Percentiles rank a stretch among this genome's conserved stretches.
These are phyloP conservation scores for Paradoxurus hermaphroditus DNA, from an alignment of 2,113 vertebrate genomes.

Conservation along the genomic window DNA sequence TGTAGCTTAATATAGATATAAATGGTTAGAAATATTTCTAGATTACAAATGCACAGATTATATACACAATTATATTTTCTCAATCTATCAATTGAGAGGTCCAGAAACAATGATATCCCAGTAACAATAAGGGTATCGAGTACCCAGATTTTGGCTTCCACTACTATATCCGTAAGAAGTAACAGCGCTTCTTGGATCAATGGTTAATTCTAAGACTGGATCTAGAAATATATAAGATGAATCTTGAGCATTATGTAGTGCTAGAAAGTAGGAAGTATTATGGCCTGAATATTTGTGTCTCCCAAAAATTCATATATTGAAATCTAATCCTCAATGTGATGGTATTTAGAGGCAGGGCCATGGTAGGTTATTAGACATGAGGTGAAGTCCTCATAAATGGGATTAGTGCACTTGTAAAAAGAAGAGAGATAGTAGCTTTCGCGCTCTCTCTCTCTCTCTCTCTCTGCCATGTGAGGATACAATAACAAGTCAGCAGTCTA, in stretches of 20 bases:
- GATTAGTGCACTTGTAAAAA: not conserved
- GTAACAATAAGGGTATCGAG: not conserved
- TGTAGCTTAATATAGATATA: not conserved
- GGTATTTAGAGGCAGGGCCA: not conserved
- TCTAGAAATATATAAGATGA: not conserved
- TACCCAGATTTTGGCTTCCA: not conserved
- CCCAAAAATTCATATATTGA: not conserved
- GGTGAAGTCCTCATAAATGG: not conserved
- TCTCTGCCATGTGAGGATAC: not conserved
- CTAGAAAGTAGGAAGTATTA: not conserved
- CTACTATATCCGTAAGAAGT: not conserved
- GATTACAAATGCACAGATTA: not conserved
- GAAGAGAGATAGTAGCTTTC: not conserved
- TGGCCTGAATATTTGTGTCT: not conserved
- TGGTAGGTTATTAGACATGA: not conserved
- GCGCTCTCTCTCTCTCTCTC: not conserved
- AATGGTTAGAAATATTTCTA: not conserved
- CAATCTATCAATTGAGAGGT: not conserved
- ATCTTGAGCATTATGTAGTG: not conserved
- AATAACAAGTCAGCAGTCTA: not conserved
- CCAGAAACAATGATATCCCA: not conserved
- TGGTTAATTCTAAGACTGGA: not conserved
- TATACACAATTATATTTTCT: not conserved
- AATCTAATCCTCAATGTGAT: not conserved
- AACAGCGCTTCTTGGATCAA: not conserved